Evolutionary conservation across 2,113 vertebrate species (phyloP).

Genomic region (Nestor notabilis): DNA sequence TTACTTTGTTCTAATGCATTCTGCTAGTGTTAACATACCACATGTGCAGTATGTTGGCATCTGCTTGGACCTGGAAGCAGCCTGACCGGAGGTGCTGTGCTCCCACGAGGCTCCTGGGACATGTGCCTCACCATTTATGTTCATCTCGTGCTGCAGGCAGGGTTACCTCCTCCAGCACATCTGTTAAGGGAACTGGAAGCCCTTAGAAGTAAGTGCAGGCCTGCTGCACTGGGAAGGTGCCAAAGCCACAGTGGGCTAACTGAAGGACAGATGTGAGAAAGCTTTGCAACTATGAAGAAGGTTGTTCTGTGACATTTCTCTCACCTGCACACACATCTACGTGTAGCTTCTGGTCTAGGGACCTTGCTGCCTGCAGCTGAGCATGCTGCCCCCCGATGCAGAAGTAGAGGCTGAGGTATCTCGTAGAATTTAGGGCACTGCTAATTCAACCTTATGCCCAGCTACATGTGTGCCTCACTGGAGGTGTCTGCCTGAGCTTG

Average conservation of each 20-base stretch:
- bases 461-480: fast-evolving
- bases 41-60: background rate
- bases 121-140: background rate
- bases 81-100: background rate
- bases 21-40: background rate
- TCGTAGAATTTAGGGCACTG: too few relatives aligned
- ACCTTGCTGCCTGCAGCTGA: background rate
- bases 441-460: background rate
- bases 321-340: background rate
- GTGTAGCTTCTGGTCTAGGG: background rate
- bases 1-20: background rate
- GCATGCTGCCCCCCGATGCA: background rate
- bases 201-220: background rate
- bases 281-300: background rate
- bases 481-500: background rate
- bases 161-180: background rate
- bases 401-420: fast-evolving
- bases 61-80: background rate
- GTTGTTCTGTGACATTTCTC: background rate
- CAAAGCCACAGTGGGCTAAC: background rate
- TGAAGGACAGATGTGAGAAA: background rate
- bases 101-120: fast-evolving
- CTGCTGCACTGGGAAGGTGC: background rate
- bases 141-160: background rate
- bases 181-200: background rate